A percentile compares a stretch with the other conserved stretches of the same genome.
Conservation (phyloP, 2,113 vertebrate genomes). For the human (Homo sapiens) region GRCh38 chr2:11628001-11628500, state of each 20-base stretch:
- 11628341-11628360: not conserved
- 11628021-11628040: no score
- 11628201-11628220: not conserved
- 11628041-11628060: not conserved
- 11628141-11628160: not conserved
- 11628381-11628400: not conserved
- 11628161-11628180: no score
- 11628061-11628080: not conserved
- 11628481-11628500: not conserved
- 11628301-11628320: not conserved
- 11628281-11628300: not conserved
- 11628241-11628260: not conserved
- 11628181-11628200: rapidly evolving
- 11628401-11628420: not conserved
- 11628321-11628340: not conserved
- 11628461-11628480: not conserved
- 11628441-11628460: not conserved
- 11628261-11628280: not conserved
- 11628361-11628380: not conserved
- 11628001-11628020: not conserved
- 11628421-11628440: not conserved
- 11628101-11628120: not conserved
- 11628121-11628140: not conserved
- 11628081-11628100: not conserved
- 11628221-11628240: not conserved